These are phyloP conservation scores for Corapipo altera DNA, from an alignment of 2,113 vertebrate species.

Conservation along the genomic window DNA sequence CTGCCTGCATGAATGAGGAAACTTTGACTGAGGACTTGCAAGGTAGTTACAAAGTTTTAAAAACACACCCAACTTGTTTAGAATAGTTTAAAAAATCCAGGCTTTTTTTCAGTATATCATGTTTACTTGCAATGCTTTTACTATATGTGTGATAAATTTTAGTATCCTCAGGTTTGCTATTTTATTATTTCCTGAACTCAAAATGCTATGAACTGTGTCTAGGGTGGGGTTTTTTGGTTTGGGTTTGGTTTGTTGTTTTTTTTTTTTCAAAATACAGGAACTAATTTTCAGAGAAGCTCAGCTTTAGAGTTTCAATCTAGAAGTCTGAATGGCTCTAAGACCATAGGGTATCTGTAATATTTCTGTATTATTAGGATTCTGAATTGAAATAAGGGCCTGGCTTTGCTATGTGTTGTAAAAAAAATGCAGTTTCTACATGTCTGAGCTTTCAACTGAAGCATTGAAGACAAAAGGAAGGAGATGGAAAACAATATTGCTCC, in stretches of 20 bases:
- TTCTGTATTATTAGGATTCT: background rate
- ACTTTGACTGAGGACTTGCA: background rate
- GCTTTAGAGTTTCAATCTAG: background rate
- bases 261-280: background rate
- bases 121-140: background rate
- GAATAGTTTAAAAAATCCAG: background rate
- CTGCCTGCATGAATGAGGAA: background rate
- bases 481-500: background rate
- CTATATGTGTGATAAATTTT: background rate
- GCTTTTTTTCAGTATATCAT: background rate
- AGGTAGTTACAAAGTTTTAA: background rate
- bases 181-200: background rate
- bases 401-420: background rate
- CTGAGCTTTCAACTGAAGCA: background rate
- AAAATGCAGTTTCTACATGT: background rate
- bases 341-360: background rate
- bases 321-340: background rate
- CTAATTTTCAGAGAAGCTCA: background rate
- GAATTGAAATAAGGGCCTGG: background rate
- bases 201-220: background rate
- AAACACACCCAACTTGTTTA: background rate
- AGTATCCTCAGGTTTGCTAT: background rate
- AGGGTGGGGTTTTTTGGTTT: rapidly evolving
- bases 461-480: background rate
- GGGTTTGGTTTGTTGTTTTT: rapidly evolving